Conservation (phyloP, 2,113 vertebrate species). For the Bufo gargarizans region DNA sequence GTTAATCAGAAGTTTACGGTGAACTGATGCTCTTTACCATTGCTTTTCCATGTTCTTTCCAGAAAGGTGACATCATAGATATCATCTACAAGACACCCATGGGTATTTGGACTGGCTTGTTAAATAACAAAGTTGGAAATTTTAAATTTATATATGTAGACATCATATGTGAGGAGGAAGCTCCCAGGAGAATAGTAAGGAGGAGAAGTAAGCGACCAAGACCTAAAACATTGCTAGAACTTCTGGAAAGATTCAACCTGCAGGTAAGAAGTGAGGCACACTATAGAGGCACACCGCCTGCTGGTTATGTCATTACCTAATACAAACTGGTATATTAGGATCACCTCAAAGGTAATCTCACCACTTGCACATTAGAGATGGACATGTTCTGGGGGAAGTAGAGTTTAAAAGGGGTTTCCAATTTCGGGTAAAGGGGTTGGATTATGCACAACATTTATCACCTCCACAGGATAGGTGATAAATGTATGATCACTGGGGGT, state of each 20-base stretch:
- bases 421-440: no score
- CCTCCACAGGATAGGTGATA: no score
- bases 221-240: slow-evolving; percentile 80
- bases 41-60: slow-evolving; percentile 33
- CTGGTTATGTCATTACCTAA: no score
- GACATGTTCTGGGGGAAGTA: no score
- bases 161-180: slow-evolving; percentile 75
- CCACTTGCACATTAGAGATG: no score
- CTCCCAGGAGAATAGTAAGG: slow-evolving; percentile 71
- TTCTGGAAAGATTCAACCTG: slow-evolving; percentile 80
- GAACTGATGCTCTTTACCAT: neutral
- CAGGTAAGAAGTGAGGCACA: slow-evolving; percentile 75
- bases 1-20: neutral
- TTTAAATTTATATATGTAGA: slow-evolving; percentile 98
- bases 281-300: neutral
- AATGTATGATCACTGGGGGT: no score
- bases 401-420: no score
- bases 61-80: slow-evolving; percentile 93
- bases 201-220: slow-evolving; percentile 71
- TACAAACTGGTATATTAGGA: no score
- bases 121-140: slow-evolving; percentile 86
- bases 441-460: no score
- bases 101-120: slow-evolving; percentile 93
- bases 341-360: no score
- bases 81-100: slow-evolving; percentile 89